Evolutionary conservation across 1,140 invertebrate species (phyloP), one percentile per base, ranked within the genome.

Genomic region (Scaptomyza montana): DNA sequence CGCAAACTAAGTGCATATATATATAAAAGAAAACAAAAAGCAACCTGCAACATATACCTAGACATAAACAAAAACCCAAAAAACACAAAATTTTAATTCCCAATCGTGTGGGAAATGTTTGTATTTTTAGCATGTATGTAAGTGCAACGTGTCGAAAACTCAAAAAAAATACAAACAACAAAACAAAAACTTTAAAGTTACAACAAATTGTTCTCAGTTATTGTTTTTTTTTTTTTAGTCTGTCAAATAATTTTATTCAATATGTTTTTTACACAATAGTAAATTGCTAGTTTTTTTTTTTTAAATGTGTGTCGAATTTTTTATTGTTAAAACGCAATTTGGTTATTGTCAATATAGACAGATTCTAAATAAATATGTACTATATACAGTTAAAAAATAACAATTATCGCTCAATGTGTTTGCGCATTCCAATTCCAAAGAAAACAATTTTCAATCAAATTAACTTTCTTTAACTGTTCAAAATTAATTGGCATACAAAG

Each of bases 1-100:
- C 80, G 80, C 80, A 89, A 33, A 87, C 76, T 82, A 87, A 89
- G 82, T 87, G 82, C 82, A 89, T 87, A 87, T 87, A 89, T 68
- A 36, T 36, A 36, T 56, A 33, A 56, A 56, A 46, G 16, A 16
- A 50, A 67, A 68, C 51, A 65, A 54, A n/a, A 25, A 25, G 21
- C 21, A 25, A 25, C 21, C 21, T 25, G 21, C 13, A 77, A 66
- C 78, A 60, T 59, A 51, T 56, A 73, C 43, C 50, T 66, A 63
- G 46, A 67, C n/a, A 16, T 21, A 43, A 63, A 21, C 39, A 59
- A 66, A 9, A 46, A 21, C 39, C 53, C 59, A 8, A 46, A 78
- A 62, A 82, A 57, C n/a, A 78, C 41, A 13, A 61, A 59, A 63
- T 59, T 59, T 63, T 66, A 72, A 67, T 46, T 68, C 45, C 39